phyloP scores from a whole-genome alignment of 2,888 invertebrate species.

The Sarcophaga subvicina region DNA sequence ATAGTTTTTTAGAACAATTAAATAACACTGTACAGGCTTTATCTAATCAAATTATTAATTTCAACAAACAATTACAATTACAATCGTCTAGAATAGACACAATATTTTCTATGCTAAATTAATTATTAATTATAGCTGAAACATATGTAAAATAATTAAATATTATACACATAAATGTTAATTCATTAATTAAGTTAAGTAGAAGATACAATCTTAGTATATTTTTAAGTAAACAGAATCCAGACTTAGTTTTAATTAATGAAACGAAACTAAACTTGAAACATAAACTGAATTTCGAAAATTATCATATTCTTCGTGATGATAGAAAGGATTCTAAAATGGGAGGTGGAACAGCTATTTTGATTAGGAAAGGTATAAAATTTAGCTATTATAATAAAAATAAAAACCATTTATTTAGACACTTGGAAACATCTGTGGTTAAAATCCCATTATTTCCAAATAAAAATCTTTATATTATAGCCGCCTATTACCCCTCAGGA shows the following conservation, averaged over 20 bases:
- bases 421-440: neutral
- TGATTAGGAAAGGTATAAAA: conserved; percentile 20
- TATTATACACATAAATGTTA: no score
- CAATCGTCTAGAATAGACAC: conserved; percentile 29
- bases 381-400: neutral
- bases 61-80: conserved; percentile 1
- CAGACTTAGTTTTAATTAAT: neutral
- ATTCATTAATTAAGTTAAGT: no score
- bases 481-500: conserved; percentile 9
- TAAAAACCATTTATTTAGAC: neutral
- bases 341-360: neutral
- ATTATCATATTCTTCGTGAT: no score
- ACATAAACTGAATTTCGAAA: no score
- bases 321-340: conserved; percentile 17
- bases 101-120: conserved; percentile 14
- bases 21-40: conserved; percentile 21
- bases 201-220: neutral
- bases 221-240: conserved; percentile 15
- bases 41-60: conserved; percentile 30
- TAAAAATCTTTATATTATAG: neutral
- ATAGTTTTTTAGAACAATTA: conserved; percentile 23
- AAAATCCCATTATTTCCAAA: conserved; percentile 13
- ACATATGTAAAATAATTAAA: conserved; percentile 12
- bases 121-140: neutral
- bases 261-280: no score